These are phyloP conservation scores for Sturmia bella DNA, from an alignment of 2,888 invertebrate species.

Conservation along the genomic window DNA sequence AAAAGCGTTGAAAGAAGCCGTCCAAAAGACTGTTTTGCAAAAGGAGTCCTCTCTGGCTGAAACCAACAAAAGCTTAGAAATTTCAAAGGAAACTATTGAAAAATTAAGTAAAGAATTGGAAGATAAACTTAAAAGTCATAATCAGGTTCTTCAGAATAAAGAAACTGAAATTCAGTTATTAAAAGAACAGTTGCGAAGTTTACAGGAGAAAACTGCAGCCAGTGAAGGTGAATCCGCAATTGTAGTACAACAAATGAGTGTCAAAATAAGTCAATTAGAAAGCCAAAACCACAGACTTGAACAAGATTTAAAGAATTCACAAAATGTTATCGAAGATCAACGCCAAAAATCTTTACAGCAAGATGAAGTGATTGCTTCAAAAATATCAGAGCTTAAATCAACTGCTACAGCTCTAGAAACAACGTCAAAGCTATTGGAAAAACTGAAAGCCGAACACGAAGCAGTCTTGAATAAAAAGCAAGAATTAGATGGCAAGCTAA, in stretches of 20 bases:
- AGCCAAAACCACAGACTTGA: slow-evolving; percentile 64
- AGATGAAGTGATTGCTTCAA: slow-evolving; percentile 61
- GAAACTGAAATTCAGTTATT: slow-evolving; percentile 57
- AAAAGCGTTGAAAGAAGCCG: slow-evolving; percentile 21
- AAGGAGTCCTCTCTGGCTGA: slow-evolving; percentile 43
- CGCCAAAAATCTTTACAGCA: slow-evolving; percentile 59
- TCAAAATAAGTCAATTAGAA: slow-evolving; percentile 67
- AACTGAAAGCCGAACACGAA: slow-evolving; percentile 71
- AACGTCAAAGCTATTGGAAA: slow-evolving; percentile 69
- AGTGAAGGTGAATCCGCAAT: slow-evolving; percentile 67
- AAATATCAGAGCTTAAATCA: slow-evolving; percentile 66
- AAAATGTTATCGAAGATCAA: slow-evolving; percentile 63
- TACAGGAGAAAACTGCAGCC: slow-evolving; percentile 60
- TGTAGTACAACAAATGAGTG: slow-evolving; percentile 62
- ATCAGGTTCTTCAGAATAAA: slow-evolving; percentile 53
- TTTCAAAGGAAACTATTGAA: slow-evolving; percentile 46
- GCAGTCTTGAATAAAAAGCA: slow-evolving; percentile 43
- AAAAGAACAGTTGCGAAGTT: slow-evolving; percentile 61
- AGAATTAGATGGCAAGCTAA: slow-evolving; percentile 72
- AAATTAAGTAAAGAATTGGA: slow-evolving; percentile 52
- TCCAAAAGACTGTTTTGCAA: slow-evolving; percentile 44
- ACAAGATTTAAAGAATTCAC: slow-evolving; percentile 60
- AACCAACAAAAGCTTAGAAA: slow-evolving; percentile 44
- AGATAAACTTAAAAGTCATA: slow-evolving; percentile 22
- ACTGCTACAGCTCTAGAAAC: slow-evolving; percentile 64